phyloP scores from a whole-genome alignment of 2,888 invertebrate genomes.

The Philereme vetulata region DNA sequence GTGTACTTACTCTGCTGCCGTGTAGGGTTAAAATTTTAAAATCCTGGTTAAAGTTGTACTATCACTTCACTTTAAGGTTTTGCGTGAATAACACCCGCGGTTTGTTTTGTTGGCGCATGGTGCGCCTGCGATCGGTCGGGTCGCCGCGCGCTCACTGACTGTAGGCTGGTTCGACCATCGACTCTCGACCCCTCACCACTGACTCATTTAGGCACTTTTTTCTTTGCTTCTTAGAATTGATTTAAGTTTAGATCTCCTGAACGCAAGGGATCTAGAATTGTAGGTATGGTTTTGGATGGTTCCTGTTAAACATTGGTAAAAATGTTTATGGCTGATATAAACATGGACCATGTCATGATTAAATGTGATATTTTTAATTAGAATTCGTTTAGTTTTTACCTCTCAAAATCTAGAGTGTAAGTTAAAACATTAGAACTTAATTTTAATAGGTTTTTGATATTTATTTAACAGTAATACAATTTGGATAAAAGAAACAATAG shows the following conservation, averaged over 20 bases:
- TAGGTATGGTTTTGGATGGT: neutral
- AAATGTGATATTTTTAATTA: no score
- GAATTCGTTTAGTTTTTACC: neutral
- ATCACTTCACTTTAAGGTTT: conserved; percentile 72
- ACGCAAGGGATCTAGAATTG: conserved; percentile 13
- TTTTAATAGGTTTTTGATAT: no score
- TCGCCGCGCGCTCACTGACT: conserved; percentile 70
- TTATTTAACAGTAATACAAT: no score
- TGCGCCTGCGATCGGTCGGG: conserved; percentile 62
- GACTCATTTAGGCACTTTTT: conserved; percentile 32
- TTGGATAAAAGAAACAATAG: no score
- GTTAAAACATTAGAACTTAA: no score
- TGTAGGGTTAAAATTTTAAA: conserved; percentile 40
- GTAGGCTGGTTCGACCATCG: conserved; percentile 30
- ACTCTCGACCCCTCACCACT: conserved; percentile 42
- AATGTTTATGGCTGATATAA: no score
- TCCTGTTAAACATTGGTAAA: no score
- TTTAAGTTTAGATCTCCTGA: conserved; percentile 17
- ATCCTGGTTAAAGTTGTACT: conserved; percentile 54
- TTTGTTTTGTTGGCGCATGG: conserved; percentile 61
- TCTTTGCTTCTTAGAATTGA: conserved; percentile 26
- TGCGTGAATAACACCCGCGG: conserved; percentile 69
- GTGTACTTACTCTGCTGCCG: conserved; percentile 49
- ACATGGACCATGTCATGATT: no score
- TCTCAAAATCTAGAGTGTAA: neutral